Conservation (phyloP, 2,113 vertebrate species). For the Catharus fuscescens region DNA sequence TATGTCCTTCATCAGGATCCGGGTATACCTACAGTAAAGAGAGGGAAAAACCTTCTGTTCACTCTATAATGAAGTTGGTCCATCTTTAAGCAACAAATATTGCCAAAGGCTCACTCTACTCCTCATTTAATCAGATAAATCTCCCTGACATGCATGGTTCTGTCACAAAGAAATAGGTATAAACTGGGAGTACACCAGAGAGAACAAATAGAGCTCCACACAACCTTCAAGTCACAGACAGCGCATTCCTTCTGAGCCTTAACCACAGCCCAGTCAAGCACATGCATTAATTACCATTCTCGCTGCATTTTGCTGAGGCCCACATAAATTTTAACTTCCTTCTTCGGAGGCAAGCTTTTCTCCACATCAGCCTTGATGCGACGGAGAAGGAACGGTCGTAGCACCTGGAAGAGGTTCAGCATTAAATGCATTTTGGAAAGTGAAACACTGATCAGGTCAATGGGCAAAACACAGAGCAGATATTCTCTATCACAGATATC, state of each 20-base stretch:
- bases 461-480: background rate
- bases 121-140: background rate
- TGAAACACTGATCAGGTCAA: background rate
- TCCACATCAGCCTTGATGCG: constrained; percentile 98
- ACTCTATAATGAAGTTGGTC: background rate
- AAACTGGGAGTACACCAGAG: background rate
- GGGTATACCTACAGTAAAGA: constrained; percentile 86
- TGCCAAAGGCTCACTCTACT: background rate
- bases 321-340: constrained; percentile 97
- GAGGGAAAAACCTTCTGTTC: background rate
- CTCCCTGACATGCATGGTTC: background rate
- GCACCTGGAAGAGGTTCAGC: constrained; percentile 77
- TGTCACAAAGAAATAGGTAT: background rate
- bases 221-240: background rate
- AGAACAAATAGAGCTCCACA: background rate
- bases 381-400: constrained; percentile 93
- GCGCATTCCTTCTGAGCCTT: background rate
- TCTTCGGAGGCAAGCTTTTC: constrained; percentile 95
- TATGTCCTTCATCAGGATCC: constrained; percentile 98
- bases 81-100: background rate
- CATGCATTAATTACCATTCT: constrained; percentile 84
- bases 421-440: background rate
- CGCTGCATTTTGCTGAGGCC: constrained; percentile 99
- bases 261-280: background rate
- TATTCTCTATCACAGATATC: background rate